phyloP scores from a whole-genome alignment of 2,113 vertebrate species.

The Panurus biarmicus region DNA sequence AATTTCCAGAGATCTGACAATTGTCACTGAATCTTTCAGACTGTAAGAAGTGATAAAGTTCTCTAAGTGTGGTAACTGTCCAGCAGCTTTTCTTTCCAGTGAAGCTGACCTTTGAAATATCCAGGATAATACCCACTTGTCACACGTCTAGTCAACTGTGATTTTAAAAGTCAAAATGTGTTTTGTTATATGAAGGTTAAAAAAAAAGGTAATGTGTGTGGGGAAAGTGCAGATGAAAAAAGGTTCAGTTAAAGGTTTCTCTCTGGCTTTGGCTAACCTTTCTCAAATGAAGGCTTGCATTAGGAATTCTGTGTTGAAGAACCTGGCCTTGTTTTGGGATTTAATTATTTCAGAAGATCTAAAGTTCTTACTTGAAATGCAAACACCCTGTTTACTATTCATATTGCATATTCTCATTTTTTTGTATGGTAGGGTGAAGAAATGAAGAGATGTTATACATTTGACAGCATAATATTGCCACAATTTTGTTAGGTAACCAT shows the following conservation, averaged over 20 bases:
- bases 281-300: neutral
- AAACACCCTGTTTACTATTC: neutral
- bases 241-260: neutral
- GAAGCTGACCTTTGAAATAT: neutral
- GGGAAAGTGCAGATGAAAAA: neutral
- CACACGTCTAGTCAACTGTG: neutral
- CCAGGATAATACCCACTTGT: neutral
- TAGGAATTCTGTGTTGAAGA: neutral
- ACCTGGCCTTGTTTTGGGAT: neutral
- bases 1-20: neutral
- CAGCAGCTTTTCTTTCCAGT: neutral
- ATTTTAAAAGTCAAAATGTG: neutral
- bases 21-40: neutral
- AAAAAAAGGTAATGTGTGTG: neutral
- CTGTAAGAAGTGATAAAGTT: neutral
- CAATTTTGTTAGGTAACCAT: neutral
- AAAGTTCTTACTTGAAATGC: neutral
- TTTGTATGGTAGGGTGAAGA: neutral
- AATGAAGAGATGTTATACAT: neutral
- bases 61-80: neutral
- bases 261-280: neutral
- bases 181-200: neutral
- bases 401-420: neutral
- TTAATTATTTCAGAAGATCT: neutral
- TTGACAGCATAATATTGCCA: neutral